Evolutionary conservation across 2,113 vertebrate species (phyloP).

Genomic region (Nipponia nippon): DNA sequence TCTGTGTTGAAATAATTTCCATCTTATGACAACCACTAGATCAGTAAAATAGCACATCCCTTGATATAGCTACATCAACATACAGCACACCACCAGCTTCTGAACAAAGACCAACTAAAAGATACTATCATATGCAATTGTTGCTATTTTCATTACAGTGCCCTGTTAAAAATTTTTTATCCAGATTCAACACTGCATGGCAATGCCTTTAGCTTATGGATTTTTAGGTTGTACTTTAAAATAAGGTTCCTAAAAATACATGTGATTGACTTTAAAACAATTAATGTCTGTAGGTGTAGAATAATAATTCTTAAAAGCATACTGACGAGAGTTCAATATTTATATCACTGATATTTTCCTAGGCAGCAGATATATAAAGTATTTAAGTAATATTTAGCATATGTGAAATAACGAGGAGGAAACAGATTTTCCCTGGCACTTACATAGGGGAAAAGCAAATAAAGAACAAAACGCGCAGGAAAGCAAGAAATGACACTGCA

Average conservation of each 20-base stretch:
- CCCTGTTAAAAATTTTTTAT: neutral
- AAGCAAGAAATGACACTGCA: neutral
- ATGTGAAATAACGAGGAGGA: neutral
- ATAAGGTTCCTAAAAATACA: neutral
- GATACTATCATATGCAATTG: neutral
- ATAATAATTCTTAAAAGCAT: neutral
- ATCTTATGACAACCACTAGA: slow-evolving; percentile 19
- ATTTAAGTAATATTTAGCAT: neutral
- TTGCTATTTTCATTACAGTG: neutral
- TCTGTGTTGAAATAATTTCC: neutral
- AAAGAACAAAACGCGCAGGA: accelerated
- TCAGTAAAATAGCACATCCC: neutral
- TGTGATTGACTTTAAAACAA: neutral
- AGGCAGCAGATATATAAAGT: neutral
- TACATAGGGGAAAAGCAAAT: accelerated
- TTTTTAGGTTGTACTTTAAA: neutral
- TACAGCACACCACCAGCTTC: neutral
- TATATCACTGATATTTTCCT: neutral
- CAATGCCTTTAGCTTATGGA: neutral
- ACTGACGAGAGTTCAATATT: neutral
- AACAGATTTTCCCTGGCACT: neutral
- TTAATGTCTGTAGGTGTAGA: neutral
- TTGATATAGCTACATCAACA: neutral
- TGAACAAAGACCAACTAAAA: neutral
- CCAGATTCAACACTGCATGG: neutral